Base-by-base conservation (phyloP, 2,113 vertebrate species). In the Halichoeres trimaculatus region DNA sequence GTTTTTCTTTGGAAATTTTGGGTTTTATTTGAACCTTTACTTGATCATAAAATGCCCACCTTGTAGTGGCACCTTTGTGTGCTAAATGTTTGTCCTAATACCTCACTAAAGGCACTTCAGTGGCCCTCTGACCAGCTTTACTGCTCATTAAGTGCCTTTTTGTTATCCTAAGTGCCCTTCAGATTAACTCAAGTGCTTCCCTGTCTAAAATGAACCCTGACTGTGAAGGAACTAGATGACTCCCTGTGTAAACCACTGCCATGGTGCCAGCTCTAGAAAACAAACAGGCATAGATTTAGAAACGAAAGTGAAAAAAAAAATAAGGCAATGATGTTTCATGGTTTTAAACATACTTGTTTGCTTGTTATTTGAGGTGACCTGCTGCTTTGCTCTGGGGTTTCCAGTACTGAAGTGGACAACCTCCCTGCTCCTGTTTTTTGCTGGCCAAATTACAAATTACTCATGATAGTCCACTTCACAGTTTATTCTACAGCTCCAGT, bases 41-140 rank as follows among this genome's bases (percentile, higher is more conserved):
- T 57, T 56, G 23, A 48, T 35, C n/a, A 20, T 20, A 20, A 45
- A n/a, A 0, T 35, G 36, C 22, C 2, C 6, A 5, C 43, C 62
- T 7, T 79, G 52, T 70, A 78, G 48, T 73, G 20, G 51, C 48
- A 47, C 45, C 23, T 16, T 43, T 81, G 0, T 68, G 24, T 68
- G 20, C 59, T 56, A 54, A 72, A 59, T 71, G 45, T 62, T 57
- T 55, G 14, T 71, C 16, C 41, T 68, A 51, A 65, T 70, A 62
- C 69, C 51, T 52, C 10, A 53, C 30, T n/a, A 61, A 52, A 70
- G 45, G 71, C 54, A 56, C 63, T 51, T 20, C 17, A 81, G 76
- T 59, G 54, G 56, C 64, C 47, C 73, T 86, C 58, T 66, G 51
- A 34, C 61, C 75, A 69, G 38, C 68, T 74, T 67, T 67, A 58